These are phyloP conservation scores for Erpetoichthys calabaricus DNA, from an alignment of 2,797 vertebrate species.

Conservation along the genomic window DNA sequence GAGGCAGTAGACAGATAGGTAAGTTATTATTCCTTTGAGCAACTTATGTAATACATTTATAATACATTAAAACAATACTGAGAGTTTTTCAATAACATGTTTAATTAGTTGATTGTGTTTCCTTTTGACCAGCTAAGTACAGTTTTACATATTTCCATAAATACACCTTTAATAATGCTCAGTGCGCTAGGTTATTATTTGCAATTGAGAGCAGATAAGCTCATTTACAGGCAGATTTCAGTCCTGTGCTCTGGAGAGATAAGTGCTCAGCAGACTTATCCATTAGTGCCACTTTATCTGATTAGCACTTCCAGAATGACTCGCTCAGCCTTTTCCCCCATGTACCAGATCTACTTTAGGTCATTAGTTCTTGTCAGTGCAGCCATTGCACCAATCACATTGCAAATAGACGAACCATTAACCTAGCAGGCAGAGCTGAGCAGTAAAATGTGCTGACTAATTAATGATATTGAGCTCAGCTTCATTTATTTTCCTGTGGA, in stretches of 20 bases:
- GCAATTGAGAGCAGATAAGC: background rate
- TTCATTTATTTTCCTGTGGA: conserved; percentile 17
- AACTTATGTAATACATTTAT: too few species aligned
- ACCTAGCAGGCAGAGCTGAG: conserved; percentile 8
- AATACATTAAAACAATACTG: too few species aligned
- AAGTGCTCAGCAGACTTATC: conserved; percentile 15
- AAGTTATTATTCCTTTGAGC: too few species aligned
- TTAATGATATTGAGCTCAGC: conserved; percentile 12
- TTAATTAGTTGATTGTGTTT: too few species aligned
- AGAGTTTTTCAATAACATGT: too few species aligned
- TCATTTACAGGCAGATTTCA: background rate
- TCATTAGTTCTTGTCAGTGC: conserved; percentile 31
- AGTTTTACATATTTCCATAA: too few species aligned
- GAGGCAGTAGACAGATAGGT: too few species aligned
- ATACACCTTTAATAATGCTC: background rate
- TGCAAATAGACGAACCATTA: conserved; percentile 21
- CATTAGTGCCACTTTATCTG: conserved; percentile 32
- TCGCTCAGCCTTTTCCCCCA: conserved; percentile 19
- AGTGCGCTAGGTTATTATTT: background rate
- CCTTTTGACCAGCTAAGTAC: too few species aligned
- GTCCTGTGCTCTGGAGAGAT: background rate
- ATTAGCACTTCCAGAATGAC: conserved; percentile 36
- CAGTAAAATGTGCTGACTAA: conserved; percentile 18
- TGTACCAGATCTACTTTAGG: conserved; percentile 25
- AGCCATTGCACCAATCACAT: conserved; percentile 17